Base-by-base conservation (phyloP, 1,140 invertebrate genomes). In the Matsumurasca onukii region DNA sequence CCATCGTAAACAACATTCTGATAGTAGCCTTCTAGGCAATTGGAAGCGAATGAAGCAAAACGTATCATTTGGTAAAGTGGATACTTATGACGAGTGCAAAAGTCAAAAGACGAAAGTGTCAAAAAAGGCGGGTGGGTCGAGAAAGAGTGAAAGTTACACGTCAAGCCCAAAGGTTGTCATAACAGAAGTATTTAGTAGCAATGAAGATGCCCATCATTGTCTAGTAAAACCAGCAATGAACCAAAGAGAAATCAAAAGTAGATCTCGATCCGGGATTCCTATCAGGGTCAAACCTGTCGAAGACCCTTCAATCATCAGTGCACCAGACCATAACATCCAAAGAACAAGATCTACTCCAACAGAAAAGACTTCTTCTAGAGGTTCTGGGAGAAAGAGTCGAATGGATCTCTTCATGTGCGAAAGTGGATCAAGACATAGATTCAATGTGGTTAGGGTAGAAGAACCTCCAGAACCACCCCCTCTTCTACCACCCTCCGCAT, bases 231-330 rank as follows among this genome's bases (percentile, higher is more conserved):
- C 3, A 27, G 24, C 3, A 5, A 29, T 13, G 25, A 29, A 27
- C 30, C 3, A 3, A 29, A 59, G n/a, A 3, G 22, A 29, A 9
- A 59, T n/a, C 5, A 59, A 59, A 59, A 22, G 24, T 5, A 59
- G 55, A 29, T 59, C 55, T 27, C 55, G 55, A 15, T 59, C 55
- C 3, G 55, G 55, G 3, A 59, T 59, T 59, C 55, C 55, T 12
- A n/a, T 59, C 15, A 27, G 25, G 25, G 5, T 29, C 2, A 29
- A 24, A 9, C 25, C 25, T 27, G 24, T 13, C 9, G 25, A 20
- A 5, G 12, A 12, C 22, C 20, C 49, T 15, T 20, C 49, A 15
- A 20, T 15, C 9, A 52, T 5, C 20, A 22, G 49, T 20, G 20
- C 22, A 5, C 49, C 49, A 17, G 20, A 5, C 20, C 3, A 52